Evolutionary conservation across 2,797 vertebrate species (phyloP), one percentile per base, ranked within the genome.

Genomic region (Mus minutoides): DNA sequence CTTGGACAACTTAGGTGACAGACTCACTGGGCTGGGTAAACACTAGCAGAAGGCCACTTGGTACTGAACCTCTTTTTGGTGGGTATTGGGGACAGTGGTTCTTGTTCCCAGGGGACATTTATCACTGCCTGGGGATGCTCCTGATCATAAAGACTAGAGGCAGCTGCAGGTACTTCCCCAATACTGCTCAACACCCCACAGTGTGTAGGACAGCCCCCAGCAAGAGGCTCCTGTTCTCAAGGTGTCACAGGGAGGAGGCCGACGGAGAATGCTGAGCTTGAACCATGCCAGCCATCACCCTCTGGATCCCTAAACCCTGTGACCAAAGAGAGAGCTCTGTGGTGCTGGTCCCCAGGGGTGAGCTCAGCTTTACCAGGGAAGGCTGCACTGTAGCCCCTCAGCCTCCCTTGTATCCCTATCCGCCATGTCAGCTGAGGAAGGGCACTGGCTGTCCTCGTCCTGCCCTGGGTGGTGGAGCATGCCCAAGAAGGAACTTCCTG

Each of bases 281-380:
- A 78, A 21, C 16, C 24, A 26, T 12, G 12, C 3, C 31, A 24
- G 1, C 62, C 40, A 37, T 37, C 11, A 4, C 10, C 24, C 17
- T 3, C 9, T 22, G 10, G 49, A 1, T 4, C 7, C 52, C 64
- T 0, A 0, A 58, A 58, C 46, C 13, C 46, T 40, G 0, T 4
- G 13, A n/a, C 40, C n/a, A 75, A 37, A 87, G 52, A 58, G 62
- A 29, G 52, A 73, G 31, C 83, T 29, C n/a, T 43, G 2, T 0
- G 0, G 8, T 40, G 16, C 78, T 60, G 12, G 40, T 22, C 40
- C 60, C 56, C 0, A 6, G 78, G 49, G 64, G 37, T 10, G 37
- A 54, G 60, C 34, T 17, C 0, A 16, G 14, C 54, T 75, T 79
- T 24, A 29, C 52, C 22, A 67, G 88, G 67, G 22, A 31, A 22